Evolutionary conservation across 2,888 invertebrate species (phyloP).

Genomic region (Caenorhabditis panamensis): DNA sequence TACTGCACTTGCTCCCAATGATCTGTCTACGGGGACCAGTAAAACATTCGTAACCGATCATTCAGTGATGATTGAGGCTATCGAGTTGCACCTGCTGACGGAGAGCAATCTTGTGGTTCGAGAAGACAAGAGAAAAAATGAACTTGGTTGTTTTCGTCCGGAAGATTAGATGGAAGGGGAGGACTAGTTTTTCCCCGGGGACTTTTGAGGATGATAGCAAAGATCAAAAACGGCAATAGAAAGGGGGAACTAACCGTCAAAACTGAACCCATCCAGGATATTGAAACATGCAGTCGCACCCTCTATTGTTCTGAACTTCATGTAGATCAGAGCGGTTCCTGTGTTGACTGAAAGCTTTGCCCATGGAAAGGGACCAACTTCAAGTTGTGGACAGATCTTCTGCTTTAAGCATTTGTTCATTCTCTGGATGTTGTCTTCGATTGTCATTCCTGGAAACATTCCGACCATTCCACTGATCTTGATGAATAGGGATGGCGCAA

Average conservation of each 20-base stretch:
- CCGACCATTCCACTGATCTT: constrained; percentile 46
- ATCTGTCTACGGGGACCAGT: neutral
- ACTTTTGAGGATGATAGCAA: neutral
- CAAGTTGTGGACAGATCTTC: no score
- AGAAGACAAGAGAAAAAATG: neutral
- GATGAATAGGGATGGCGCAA: constrained; percentile 23
- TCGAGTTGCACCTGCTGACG: constrained; percentile 24
- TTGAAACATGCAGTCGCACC: constrained; percentile 11
- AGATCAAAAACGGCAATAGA: neutral
- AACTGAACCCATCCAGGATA: constrained; percentile 9
- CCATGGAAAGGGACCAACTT: constrained; percentile 28
- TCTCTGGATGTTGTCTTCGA: neutral
- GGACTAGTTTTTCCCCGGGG: neutral
- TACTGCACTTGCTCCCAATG: neutral
- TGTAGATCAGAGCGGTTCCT: neutral
- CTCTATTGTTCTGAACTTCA: constrained; percentile 18
- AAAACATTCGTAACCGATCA: neutral
- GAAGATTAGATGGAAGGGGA: neutral
- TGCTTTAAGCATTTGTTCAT: neutral
- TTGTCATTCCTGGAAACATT: neutral
- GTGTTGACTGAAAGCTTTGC: neutral
- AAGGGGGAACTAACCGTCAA: constrained; percentile 5
- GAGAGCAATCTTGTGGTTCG: neutral
- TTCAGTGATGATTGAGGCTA: constrained; percentile 19
- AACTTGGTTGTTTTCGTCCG: neutral